phyloP scores from a whole-genome alignment of 2,113 vertebrate genomes.

The Pogonocichla stellata region DNA sequence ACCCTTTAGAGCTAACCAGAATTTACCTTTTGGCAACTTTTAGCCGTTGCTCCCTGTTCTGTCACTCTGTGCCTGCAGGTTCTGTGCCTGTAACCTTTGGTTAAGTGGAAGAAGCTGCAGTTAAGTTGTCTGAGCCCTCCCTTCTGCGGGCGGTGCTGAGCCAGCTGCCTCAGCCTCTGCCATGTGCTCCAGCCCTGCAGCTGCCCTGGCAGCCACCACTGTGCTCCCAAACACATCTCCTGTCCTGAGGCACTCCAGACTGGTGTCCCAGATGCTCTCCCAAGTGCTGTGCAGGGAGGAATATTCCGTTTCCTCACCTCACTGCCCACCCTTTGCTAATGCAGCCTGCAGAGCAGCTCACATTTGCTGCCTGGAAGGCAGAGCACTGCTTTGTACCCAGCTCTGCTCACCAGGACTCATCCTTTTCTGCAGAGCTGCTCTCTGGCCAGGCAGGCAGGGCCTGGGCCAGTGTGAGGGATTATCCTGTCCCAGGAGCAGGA shows the following conservation, averaged over 20 bases:
- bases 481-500: not conserved
- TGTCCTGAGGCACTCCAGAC: not conserved
- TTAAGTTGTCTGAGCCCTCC: not conserved
- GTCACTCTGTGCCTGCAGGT: not conserved
- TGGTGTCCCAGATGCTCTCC: not conserved
- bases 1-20: not conserved
- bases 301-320: not conserved
- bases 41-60: not conserved
- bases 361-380: not conserved
- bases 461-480: not conserved
- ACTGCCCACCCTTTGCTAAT: fast-evolving
- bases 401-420: not conserved
- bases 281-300: not conserved
- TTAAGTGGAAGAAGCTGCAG: not conserved
- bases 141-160: not conserved
- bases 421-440: not conserved
- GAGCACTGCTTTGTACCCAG: not conserved
- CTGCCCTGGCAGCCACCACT: not conserved
- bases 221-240: not conserved
- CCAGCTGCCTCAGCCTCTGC: not conserved
- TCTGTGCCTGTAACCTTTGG: not conserved
- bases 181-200: not conserved
- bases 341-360: not conserved
- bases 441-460: not conserved
- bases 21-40: not conserved